Evolutionary conservation across 2,113 vertebrate species (phyloP), one percentile per base, ranked within the genome.

Genomic region (Nansenia antarctica): DNA sequence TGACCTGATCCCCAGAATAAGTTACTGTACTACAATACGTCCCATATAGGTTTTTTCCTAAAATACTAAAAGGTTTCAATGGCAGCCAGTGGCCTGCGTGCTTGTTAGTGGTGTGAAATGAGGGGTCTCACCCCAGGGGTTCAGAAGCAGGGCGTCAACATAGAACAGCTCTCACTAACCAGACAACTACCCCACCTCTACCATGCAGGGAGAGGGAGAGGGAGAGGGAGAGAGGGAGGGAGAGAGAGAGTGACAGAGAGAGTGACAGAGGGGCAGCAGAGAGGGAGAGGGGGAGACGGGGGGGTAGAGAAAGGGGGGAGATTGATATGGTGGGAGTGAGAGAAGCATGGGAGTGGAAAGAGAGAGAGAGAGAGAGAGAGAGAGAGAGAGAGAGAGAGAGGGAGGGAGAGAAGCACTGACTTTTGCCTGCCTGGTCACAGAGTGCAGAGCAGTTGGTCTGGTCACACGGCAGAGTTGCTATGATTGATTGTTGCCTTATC

Each of bases 401-500:
- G 71, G 66, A n/a, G 18, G 39, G 30, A 53, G 26, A 31, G 45
- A 70, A 30, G 20, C 27, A 42, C 89, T 92, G 85, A 88, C 88
- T 93, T 94, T 89, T 90, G 90, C 90, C 83, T 94, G 91, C 83
- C 90, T 78, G 64, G 90, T 90, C 91, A 93, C 86, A 72, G 73
- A n/a, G n/a, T n/a, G 1, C 58, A 86, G 26, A 72, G 66, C 53
- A 54, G 45, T 34, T 63, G 54, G 32, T 42, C 69, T 70, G 72
- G 80, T 75, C 78, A 65, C 67, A 79, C 65, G 57, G 63, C 61
- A 87, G 88, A 90, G 86, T 88, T 84, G 86, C 87, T 88, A 87
- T 92, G 90, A 93, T 92, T 91, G 92, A 94, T 92, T 93, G 90
- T 86, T 37, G 78, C 82, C 74, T 87, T 91, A 93, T 93, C 90